These are phyloP conservation scores for Stegodyphus mimosarum DNA, from an alignment of 1,140 invertebrate species.

Conservation along the genomic window DNA sequence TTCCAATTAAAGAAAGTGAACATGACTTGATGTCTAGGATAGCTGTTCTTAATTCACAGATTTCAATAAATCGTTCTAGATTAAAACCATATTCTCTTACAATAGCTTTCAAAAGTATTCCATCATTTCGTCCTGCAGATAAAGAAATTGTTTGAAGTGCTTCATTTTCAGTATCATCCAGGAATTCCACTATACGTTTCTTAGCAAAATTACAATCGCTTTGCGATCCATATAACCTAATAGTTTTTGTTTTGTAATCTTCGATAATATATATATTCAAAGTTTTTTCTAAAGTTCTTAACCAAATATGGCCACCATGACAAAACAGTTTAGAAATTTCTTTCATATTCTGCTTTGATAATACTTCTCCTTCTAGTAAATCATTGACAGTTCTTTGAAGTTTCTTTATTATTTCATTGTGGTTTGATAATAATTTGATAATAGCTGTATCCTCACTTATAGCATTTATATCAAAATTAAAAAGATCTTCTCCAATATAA, in stretches of 20 bases:
- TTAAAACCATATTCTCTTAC: conserved; percentile 36
- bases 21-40: conserved; percentile 38
- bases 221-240: conserved; percentile 33
- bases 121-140: not conserved
- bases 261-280: conserved; percentile 15
- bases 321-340: conserved; percentile 45
- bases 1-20: conserved; percentile 10
- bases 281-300: conserved; percentile 28
- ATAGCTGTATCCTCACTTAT: conserved; percentile 6
- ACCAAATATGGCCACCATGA: conserved; percentile 38
- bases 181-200: conserved; percentile 13
- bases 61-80: conserved; percentile 39
- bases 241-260: conserved; percentile 34
- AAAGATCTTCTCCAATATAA: conserved; percentile 6
- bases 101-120: conserved; percentile 36
- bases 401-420: conserved; percentile 15
- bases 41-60: conserved; percentile 21
- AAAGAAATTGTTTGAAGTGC: conserved; percentile 5
- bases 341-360: conserved; percentile 4
- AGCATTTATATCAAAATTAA: conserved; percentile 19
- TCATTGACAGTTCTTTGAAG: conserved; percentile 27
- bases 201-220: conserved; percentile 3
- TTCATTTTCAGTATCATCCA: conserved; percentile 48
- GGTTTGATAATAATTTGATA: conserved; percentile 38
- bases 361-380: conserved; percentile 44